These are phyloP conservation scores for Toxotes jaculatrix DNA, from an alignment of 2,113 vertebrate genomes.

Conservation along the genomic window DNA sequence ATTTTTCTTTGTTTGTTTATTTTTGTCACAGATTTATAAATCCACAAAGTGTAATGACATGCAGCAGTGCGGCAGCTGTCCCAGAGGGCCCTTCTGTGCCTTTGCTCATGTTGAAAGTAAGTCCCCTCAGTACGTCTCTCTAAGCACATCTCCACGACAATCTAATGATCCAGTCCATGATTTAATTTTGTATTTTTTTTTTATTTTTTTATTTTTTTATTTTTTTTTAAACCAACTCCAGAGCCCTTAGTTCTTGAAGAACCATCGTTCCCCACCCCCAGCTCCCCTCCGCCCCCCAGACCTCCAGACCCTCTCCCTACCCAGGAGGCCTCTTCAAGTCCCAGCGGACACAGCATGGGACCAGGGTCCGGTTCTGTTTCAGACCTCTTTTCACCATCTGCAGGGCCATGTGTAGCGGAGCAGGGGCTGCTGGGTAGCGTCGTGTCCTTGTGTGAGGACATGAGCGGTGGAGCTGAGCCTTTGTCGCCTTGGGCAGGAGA, in stretches of 20 bases:
- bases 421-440: conserved; percentile 82
- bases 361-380: conserved; percentile 76
- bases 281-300: conserved; percentile 86
- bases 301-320: conserved; percentile 79
- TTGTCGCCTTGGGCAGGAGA: conserved; percentile 85
- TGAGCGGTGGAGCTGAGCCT: conserved; percentile 82
- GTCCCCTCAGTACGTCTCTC: conserved; percentile 41
- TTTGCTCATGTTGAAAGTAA: conserved; percentile 98
- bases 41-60: conserved; percentile 99
- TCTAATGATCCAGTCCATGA: not conserved
- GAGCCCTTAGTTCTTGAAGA: conserved; percentile 88
- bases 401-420: conserved; percentile 85
- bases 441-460: conserved; percentile 78
- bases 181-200: not conserved
- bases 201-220: not conserved
- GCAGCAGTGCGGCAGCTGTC: conserved; percentile 97
- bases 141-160: not conserved
- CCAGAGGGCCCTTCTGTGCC: conserved; percentile 98
- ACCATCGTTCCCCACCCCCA: conserved; percentile 87
- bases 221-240: conserved; percentile 60
- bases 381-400: conserved; percentile 84
- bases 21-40: conserved; percentile 91
- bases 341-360: conserved; percentile 46
- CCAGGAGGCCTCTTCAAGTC: conserved; percentile 61
- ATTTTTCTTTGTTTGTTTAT: not conserved